Base-by-base conservation (phyloP, 2,888 invertebrate genomes). In the Dorcus parallelipipedus region DNA sequence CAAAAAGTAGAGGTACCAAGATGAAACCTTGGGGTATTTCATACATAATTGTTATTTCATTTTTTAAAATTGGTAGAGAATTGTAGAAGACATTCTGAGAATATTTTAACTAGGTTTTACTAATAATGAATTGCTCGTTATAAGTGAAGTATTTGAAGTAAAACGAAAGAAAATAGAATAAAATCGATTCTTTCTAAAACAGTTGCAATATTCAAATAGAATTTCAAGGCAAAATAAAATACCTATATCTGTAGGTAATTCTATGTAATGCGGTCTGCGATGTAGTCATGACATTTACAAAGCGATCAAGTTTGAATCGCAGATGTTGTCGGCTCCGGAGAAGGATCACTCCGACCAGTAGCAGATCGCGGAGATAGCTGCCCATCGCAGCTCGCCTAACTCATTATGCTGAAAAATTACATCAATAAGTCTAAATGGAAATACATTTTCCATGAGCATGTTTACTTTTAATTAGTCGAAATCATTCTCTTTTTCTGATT, bases 341-440 rank as follows among this genome's bases (percentile, higher is more conserved):
- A 67, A 64, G 62, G 63, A 61, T 63, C 63, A 66, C 64, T 68
- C 67, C 66, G 61, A 67, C 67, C 72, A 69, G 72, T 73, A 73
- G 72, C 71, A 45, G 71, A 73, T 73, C 68, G 66, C 65, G 65
- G 64, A 67, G 69, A 71, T 72, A 69, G 58, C 65, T 61, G 55
- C 50, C 58, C 58, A 58, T 58, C 60, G 61, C 59, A 62, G 56
- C 63, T 61, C 61, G 62, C 58, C 63, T 63, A 66, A 67, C 67
- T 70, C 73, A 72, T 74, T 74, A 74, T 67, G 63, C 58, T 73
- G 71, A 75, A 71, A 73, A 72, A 75, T 75, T 67, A 64, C 66
- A 57, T 66, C 71, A 67, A 73, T 73, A 69, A 69, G 53, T 65
- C 61, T 66, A 69, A 72, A 73, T 71, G 69, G 72, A 73, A 71